Evolutionary conservation across 2,888 invertebrate genomes (phyloP).

Genomic region (Cephus sareptanus): DNA sequence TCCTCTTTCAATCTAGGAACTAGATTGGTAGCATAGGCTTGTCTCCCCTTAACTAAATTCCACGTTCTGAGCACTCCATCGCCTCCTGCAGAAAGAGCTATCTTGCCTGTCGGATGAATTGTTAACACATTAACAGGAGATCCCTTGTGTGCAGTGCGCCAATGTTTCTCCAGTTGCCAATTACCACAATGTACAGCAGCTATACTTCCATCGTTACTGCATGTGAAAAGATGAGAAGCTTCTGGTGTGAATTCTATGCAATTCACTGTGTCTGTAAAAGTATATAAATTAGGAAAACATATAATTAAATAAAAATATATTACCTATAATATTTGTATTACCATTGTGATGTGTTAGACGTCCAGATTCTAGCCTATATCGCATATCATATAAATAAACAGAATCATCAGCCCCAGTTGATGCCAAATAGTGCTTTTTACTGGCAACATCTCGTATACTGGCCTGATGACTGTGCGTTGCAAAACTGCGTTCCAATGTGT

Average conservation of each 20-base stretch:
- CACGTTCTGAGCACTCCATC: conserved; percentile 90
- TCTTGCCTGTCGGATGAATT: conserved; percentile 89
- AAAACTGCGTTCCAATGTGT: conserved; percentile 80
- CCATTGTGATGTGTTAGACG: conserved; percentile 85
- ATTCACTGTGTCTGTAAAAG: conserved; percentile 75
- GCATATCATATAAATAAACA: conserved; percentile 86
- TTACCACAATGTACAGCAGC: conserved; percentile 84
- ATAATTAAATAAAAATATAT: neutral
- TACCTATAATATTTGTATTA: conserved; percentile 26
- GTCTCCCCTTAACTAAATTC: conserved; percentile 93
- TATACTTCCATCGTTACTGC: conserved; percentile 87
- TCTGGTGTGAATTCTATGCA: conserved; percentile 81
- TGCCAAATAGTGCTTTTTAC: conserved; percentile 79
- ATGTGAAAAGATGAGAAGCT: conserved; percentile 83
- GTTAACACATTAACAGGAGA: conserved; percentile 79
- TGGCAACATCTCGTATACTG: conserved; percentile 80
- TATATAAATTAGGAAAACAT: neutral
- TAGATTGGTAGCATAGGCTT: conserved; percentile 90
- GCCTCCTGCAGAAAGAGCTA: conserved; percentile 87
- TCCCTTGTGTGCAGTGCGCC: conserved; percentile 87
- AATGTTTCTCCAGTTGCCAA: conserved; percentile 88
- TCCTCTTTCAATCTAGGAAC: conserved; percentile 63
- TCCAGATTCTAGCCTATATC: conserved; percentile 80
- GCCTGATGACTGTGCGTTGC: conserved; percentile 89
- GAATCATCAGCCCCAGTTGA: conserved; percentile 92